These are phyloP conservation scores for Proctacanthus coquilletti DNA, from an alignment of 1,140 invertebrate species.

Conservation along the genomic window DNA sequence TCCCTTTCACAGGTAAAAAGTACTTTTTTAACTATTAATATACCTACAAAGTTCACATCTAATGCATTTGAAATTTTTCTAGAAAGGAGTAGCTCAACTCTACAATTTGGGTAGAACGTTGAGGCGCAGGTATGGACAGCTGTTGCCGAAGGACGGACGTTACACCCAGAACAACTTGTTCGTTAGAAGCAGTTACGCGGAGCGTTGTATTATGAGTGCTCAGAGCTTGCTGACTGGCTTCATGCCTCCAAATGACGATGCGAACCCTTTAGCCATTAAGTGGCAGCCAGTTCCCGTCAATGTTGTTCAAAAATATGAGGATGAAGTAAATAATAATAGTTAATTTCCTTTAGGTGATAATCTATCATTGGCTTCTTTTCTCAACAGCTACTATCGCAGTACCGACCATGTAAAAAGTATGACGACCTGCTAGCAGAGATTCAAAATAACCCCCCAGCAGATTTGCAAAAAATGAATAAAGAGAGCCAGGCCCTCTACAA, in stretches of 20 bases:
- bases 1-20: conserved; percentile 41
- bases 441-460: conserved; percentile 13
- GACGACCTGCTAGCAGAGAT: conserved; percentile 37
- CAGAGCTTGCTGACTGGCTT: conserved; percentile 59
- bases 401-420: conserved; percentile 40
- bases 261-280: conserved; percentile 49
- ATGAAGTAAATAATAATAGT: too few relatives aligned
- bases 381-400: conserved; percentile 39
- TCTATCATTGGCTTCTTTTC: conserved; percentile 12
- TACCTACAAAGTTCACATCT: too few relatives aligned
- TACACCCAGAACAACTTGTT: too few relatives aligned
- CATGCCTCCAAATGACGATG: conserved; percentile 49
- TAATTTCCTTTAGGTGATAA: too few relatives aligned
- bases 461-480: conserved; percentile 33
- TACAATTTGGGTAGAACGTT: conserved; percentile 53
- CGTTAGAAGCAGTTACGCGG: conserved; percentile 58
- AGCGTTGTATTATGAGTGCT: conserved; percentile 69
- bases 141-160: conserved; percentile 41
- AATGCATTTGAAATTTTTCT: conserved; percentile 10
- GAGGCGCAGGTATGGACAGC: conserved; percentile 41
- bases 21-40: neutral
- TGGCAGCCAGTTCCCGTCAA: conserved; percentile 80
- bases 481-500: conserved; percentile 40
- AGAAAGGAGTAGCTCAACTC: conserved; percentile 58
- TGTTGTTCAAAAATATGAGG: conserved; percentile 41